Evolutionary conservation across 2,888 invertebrate species (phyloP).

Genomic region (Drosophila formosana): DNA sequence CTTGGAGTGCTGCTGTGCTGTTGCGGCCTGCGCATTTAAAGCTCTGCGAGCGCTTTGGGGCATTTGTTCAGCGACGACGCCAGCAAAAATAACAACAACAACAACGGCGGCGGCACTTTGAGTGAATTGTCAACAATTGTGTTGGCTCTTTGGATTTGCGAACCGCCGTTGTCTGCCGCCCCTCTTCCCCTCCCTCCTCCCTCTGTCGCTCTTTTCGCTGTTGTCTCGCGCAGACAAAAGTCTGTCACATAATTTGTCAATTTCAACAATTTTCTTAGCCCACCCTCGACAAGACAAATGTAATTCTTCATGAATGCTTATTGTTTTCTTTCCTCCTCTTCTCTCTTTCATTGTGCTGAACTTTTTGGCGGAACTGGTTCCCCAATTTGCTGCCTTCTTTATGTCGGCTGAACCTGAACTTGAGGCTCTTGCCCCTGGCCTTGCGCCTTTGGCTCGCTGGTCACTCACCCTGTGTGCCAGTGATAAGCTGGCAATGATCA

Average conservation of each 20-base stretch:
- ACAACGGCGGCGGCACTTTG: slow-evolving; percentile 63
- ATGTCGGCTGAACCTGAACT: slow-evolving; percentile 25
- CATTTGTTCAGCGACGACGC: slow-evolving; percentile 75
- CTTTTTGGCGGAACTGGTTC: slow-evolving; percentile 16
- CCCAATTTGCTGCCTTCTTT: slow-evolving; percentile 16
- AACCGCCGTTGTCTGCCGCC: slow-evolving; percentile 19
- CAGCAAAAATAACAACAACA: slow-evolving; percentile 44
- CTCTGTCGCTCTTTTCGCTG: not conserved
- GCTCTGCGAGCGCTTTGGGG: slow-evolving; percentile 81
- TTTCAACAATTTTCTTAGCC: slow-evolving; percentile 65
- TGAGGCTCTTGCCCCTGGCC: slow-evolving; percentile 29
- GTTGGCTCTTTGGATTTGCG: slow-evolving; percentile 76
- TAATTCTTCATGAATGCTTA: slow-evolving; percentile 68
- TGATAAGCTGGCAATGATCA: slow-evolving; percentile 72
- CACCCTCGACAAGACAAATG: slow-evolving; percentile 38
- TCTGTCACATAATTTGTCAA: slow-evolving; percentile 81
- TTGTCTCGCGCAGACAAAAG: slow-evolving; percentile 61
- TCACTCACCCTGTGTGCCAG: slow-evolving; percentile 66
- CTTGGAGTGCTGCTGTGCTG: slow-evolving; percentile 43
- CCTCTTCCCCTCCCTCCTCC: not conserved
- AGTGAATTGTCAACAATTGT: slow-evolving; percentile 80
- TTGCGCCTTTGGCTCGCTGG: slow-evolving; percentile 38
- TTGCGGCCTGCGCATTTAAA: slow-evolving; percentile 71
- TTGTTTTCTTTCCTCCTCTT: slow-evolving; percentile 38
- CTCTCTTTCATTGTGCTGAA: not conserved